These are phyloP conservation scores for Drosophila pseudoananassae DNA, from an alignment of 1,140 invertebrate genomes.

Conservation along the genomic window DNA sequence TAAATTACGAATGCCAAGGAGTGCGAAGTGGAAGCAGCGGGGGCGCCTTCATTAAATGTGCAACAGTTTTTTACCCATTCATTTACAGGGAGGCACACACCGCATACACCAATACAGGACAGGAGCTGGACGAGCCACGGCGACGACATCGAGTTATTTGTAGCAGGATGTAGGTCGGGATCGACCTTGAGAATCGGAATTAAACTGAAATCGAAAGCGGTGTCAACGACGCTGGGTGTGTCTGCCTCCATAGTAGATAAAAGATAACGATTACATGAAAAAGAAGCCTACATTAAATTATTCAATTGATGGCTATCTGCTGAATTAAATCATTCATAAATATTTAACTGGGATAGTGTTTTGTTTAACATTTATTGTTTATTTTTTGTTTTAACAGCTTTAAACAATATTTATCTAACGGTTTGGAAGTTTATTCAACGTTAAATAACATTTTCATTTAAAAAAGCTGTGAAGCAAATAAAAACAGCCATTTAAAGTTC, in stretches of 20 bases:
- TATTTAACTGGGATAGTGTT: no score
- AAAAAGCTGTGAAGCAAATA: slow-evolving; percentile 7
- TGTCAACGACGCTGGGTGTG: slow-evolving; percentile 44
- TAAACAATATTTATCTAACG: neutral
- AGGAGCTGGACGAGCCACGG: slow-evolving; percentile 25
- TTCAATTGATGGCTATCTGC: neutral
- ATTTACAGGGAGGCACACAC: slow-evolving; percentile 2
- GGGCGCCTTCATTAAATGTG: slow-evolving; percentile 57
- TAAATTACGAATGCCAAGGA: slow-evolving; percentile 58
- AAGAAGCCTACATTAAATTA: neutral
- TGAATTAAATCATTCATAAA: neutral
- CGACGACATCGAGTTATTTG: slow-evolving; percentile 61
- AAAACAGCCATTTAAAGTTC: slow-evolving; percentile 18
- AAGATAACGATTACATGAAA: slow-evolving; percentile 3
- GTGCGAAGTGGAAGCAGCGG: slow-evolving; percentile 26
- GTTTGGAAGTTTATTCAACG: slow-evolving; percentile 1
- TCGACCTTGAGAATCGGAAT: slow-evolving; percentile 50
- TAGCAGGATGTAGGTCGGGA: slow-evolving; percentile 60
- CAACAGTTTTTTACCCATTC: slow-evolving; percentile 32
- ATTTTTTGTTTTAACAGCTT: neutral
- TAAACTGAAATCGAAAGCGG: slow-evolving; percentile 51
- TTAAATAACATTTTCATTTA: slow-evolving; percentile 5
- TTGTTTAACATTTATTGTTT: no score
- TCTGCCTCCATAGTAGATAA: slow-evolving; percentile 28
- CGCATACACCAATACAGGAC: neutral